Conservation (phyloP, 2,797 vertebrate species). For the Pangasius krempfi region DNA sequence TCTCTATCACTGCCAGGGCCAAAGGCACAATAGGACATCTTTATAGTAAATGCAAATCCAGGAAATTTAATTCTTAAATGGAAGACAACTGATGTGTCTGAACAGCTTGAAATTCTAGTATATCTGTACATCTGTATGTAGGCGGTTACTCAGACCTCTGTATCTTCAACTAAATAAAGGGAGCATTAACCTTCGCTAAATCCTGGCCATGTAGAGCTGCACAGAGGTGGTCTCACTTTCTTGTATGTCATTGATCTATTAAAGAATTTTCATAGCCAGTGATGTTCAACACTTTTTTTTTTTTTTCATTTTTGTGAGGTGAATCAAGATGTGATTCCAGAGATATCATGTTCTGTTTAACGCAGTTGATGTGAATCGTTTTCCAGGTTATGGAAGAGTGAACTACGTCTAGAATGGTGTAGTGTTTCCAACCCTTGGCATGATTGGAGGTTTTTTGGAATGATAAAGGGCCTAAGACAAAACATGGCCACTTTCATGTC, state of each 20-base stretch:
- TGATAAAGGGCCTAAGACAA: background rate
- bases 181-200: background rate
- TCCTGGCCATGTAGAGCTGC: background rate
- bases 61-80: background rate
- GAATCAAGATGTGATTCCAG: background rate
- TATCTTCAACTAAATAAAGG: background rate
- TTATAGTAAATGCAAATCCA: background rate
- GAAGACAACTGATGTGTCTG: background rate
- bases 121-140: constrained; percentile 37
- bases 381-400: background rate
- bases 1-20: background rate
- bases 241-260: background rate
- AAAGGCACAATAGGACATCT: background rate
- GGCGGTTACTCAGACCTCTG: background rate
- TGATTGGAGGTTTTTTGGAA: background rate
- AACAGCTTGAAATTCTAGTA: constrained; percentile 9
- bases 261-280: background rate
- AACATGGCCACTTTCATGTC: constrained; percentile 11
- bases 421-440: background rate
- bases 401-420: background rate
- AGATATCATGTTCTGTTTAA: constrained; percentile 20
- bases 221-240: background rate
- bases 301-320: background rate
- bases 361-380: background rate
- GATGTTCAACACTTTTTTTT: background rate